Evolutionary conservation across 2,888 invertebrate genomes (phyloP).

Genomic region (Acleris literana): DNA sequence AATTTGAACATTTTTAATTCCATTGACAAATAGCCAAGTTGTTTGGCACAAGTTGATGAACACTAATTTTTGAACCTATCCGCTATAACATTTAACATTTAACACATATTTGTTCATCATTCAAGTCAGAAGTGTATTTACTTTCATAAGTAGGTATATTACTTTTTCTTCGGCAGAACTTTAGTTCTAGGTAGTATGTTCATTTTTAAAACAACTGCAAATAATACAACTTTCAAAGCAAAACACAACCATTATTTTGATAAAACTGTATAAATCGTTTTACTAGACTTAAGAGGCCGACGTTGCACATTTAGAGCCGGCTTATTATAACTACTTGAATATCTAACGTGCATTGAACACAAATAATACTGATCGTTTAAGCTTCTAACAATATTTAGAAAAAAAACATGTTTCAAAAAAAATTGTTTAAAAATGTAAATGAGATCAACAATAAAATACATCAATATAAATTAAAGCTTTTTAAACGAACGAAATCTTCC

Average conservation of each 20-base stretch:
- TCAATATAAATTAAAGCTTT: background rate
- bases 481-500: background rate
- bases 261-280: slow-evolving; percentile 24
- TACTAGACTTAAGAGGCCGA: slow-evolving; percentile 27
- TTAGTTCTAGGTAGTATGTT: background rate
- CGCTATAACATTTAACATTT: slow-evolving; percentile 31
- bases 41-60: slow-evolving; percentile 73
- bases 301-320: slow-evolving; percentile 31
- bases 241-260: slow-evolving; percentile 27
- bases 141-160: background rate
- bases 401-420: background rate
- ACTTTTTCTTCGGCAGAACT: slow-evolving; percentile 6
- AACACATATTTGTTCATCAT: slow-evolving; percentile 25
- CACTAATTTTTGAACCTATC: slow-evolving; percentile 51
- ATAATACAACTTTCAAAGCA: slow-evolving; percentile 27
- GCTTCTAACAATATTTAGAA: background rate
- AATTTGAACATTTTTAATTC: slow-evolving; percentile 31
- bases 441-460: slow-evolving; percentile 26
- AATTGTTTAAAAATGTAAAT: background rate
- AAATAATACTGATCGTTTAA: slow-evolving; percentile 23
- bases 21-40: slow-evolving; percentile 50
- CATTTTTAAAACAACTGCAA: slow-evolving; percentile 15
- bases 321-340: slow-evolving; percentile 22
- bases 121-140: background rate
- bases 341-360: slow-evolving; percentile 24